These are phyloP conservation scores for Peromyscus leucopus DNA, from an alignment of 2,113 vertebrate species.

Conservation along the genomic window DNA sequence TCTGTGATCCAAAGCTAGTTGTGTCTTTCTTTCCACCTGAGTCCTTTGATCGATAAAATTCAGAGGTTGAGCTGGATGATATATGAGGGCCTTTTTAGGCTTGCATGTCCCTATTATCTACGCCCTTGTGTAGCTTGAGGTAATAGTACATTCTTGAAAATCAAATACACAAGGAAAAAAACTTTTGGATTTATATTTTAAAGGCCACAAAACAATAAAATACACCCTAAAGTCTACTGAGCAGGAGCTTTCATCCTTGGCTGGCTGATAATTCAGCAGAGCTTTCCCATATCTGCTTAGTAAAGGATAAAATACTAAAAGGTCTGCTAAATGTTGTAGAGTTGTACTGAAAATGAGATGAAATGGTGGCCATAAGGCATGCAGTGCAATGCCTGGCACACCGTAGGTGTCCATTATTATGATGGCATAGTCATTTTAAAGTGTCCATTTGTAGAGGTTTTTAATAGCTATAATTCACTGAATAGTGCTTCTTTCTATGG, in stretches of 20 bases:
- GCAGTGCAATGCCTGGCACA: not conserved
- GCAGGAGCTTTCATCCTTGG: not conserved
- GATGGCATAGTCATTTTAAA: not conserved
- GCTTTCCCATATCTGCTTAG: not conserved
- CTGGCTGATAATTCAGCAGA: not conserved
- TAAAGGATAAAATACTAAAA: constrained; percentile 9
- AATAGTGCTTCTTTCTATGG: not conserved
- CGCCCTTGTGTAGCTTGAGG: not conserved
- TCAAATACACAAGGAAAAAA: constrained; percentile 28
- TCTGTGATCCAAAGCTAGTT: not conserved
- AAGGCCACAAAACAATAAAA: constrained; percentile 29
- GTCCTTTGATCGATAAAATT: constrained; percentile 44
- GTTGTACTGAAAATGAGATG: not conserved
- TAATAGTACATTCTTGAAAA: not conserved
- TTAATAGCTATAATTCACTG: not conserved
- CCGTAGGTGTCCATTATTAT: not conserved
- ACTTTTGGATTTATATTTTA: not conserved
- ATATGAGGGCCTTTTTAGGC: not conserved
- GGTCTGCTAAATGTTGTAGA: not conserved
- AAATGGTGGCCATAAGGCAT: not conserved
- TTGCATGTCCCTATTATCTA: not conserved
- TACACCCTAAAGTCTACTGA: not conserved
- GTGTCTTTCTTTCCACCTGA: not conserved
- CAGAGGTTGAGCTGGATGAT: not conserved
- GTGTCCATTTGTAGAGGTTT: not conserved